Conservation (phyloP, 92 coral and sea anemone species). For the Nematostella vectensis region DNA sequence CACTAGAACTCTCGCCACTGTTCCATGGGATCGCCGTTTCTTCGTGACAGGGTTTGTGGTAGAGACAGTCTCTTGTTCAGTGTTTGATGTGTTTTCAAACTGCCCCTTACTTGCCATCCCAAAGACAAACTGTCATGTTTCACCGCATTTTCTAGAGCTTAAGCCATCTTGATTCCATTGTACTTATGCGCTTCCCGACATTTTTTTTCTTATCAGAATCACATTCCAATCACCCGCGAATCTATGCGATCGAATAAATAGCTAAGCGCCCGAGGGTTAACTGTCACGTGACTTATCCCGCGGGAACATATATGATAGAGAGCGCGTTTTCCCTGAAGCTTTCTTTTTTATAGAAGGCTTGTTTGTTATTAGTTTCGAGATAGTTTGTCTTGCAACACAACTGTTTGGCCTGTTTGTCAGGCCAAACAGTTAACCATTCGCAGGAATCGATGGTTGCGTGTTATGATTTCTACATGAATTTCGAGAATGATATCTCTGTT, state of each 20-base stretch:
- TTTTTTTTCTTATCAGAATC: neutral
- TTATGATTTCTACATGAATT: too few relatives aligned
- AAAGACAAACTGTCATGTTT: neutral
- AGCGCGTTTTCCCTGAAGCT: too few relatives aligned
- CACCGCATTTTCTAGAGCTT: neutral
- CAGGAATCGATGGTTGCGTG: too few relatives aligned
- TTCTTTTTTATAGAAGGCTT: too few relatives aligned
- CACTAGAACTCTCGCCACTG: neutral
- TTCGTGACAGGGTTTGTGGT: neutral
- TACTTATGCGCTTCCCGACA: neutral
- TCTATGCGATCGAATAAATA: neutral
- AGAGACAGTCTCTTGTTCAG: neutral
- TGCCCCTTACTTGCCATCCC: neutral
- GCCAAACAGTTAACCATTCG: too few relatives aligned
- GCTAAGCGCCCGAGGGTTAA: neutral
- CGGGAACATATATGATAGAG: too few relatives aligned
- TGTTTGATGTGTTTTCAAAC: neutral
- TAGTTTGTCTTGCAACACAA: too few relatives aligned
- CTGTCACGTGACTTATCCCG: neutral
- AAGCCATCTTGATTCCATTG: neutral
- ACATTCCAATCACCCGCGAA: neutral
- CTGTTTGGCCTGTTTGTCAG: too few relatives aligned
- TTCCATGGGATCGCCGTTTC: neutral
- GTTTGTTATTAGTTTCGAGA: too few relatives aligned
- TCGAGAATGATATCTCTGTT: too few relatives aligned